Evolutionary conservation across 2,113 vertebrate genomes (phyloP).

Genomic region (Morone chrysops): DNA sequence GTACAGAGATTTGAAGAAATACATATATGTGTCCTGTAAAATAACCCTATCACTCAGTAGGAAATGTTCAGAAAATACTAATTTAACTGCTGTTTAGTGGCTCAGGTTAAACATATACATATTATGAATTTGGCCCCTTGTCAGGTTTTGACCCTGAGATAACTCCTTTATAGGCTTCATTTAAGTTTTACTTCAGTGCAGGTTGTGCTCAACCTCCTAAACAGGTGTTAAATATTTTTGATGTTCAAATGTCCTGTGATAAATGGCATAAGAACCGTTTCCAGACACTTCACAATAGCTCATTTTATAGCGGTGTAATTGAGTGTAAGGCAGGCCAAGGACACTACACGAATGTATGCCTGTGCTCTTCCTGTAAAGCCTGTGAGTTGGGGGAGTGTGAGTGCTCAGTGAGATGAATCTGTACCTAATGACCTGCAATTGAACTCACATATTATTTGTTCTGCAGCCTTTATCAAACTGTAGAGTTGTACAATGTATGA

Average conservation of each 20-base stretch:
- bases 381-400: conserved; percentile 9
- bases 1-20: background rate
- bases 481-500: conserved; percentile 15
- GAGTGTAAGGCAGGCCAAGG: conserved; percentile 13
- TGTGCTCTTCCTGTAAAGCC: background rate
- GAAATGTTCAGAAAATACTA: background rate
- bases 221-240: background rate
- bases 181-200: background rate
- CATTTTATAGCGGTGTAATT: background rate
- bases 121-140: background rate
- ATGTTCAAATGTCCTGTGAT: background rate
- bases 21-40: background rate
- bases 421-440: conserved; percentile 35
- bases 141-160: background rate
- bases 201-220: background rate
- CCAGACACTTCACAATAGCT: background rate
- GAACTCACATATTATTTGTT: conserved; percentile 49
- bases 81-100: background rate
- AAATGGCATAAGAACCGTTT: background rate
- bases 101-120: background rate
- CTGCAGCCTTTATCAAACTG: conserved; percentile 39
- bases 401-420: conserved; percentile 35
- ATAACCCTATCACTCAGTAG: background rate
- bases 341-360: background rate
- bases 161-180: background rate